Conservation (phyloP, 35 echinoderm and acorn worm genomes). For the Acanthaster planci region DNA sequence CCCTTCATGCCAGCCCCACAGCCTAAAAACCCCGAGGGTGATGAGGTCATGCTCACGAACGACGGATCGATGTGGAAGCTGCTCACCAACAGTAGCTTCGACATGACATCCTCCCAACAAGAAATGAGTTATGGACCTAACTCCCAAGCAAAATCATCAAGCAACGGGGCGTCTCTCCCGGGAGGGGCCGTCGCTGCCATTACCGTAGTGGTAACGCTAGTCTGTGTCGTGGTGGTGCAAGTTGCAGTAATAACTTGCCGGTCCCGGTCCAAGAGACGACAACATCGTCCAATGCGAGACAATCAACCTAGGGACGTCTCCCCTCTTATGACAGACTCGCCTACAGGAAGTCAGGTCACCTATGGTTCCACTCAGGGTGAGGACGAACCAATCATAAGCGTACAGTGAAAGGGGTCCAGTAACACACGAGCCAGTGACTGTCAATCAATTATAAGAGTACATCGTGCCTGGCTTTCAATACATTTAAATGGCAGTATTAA, state of each 20-base stretch:
- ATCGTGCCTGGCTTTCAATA: no score
- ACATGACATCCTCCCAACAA: neutral
- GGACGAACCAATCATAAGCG: no score
- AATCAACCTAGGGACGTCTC: neutral
- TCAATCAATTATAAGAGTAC: no score
- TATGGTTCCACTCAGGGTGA: neutral
- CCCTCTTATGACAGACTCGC: neutral
- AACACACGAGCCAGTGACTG: no score
- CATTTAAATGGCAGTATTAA: no score
- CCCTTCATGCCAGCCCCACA: constrained; percentile 16
- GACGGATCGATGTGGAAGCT: neutral
- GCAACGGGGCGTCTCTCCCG: neutral
- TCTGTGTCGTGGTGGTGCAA: neutral
- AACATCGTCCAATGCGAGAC: neutral
- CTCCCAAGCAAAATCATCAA: neutral
- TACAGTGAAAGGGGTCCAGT: no score
- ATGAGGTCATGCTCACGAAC: neutral
- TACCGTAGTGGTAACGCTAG: neutral
- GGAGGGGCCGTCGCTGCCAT: neutral
- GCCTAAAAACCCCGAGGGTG: neutral
- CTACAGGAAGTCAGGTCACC: neutral
- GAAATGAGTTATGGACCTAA: neutral
- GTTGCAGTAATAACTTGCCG: neutral
- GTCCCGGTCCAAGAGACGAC: neutral
- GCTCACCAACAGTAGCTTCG: neutral